These are phyloP conservation scores for Brachyptera putata DNA, from an alignment of 2,888 invertebrate genomes.

Conservation along the genomic window DNA sequence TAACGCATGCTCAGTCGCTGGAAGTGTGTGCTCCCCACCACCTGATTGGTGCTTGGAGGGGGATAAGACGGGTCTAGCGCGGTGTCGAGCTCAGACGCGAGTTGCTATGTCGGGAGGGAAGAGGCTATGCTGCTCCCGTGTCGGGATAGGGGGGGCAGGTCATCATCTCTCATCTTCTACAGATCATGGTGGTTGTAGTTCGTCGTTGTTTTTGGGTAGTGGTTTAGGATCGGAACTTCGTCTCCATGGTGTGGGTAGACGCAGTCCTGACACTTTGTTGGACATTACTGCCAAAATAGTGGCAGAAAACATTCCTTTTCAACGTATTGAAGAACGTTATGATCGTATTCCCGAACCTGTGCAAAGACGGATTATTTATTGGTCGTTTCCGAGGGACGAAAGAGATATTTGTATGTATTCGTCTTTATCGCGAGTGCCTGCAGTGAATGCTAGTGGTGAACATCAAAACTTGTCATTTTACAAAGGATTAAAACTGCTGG, in stretches of 20 bases:
- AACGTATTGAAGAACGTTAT: slow-evolving; percentile 80
- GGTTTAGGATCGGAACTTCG: slow-evolving; percentile 9
- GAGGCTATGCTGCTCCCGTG: slow-evolving; percentile 49
- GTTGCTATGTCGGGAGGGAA: slow-evolving; percentile 42
- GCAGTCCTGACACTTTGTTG: slow-evolving; percentile 63
- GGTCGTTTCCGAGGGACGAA: slow-evolving; percentile 85
- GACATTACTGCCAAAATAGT: slow-evolving; percentile 81
- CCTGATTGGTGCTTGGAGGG: neutral
- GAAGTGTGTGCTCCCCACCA: slow-evolving; percentile 19
- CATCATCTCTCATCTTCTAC: slow-evolving; percentile 5
- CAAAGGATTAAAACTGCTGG: slow-evolving; percentile 78
- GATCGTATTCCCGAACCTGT: slow-evolving; percentile 86
- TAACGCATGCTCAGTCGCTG: slow-evolving; percentile 27
- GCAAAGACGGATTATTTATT: slow-evolving; percentile 80
- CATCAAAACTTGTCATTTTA: slow-evolving; percentile 74
- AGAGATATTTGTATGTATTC: slow-evolving; percentile 88
- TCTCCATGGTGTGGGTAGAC: slow-evolving; percentile 19
- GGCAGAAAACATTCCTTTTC: slow-evolving; percentile 80
- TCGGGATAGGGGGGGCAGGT: slow-evolving; percentile 40
- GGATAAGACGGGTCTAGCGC: neutral
- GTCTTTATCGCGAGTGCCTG: slow-evolving; percentile 60
- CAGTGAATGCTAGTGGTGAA: slow-evolving; percentile 54
- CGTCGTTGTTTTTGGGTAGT: slow-evolving; percentile 18
- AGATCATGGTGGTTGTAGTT: slow-evolving; percentile 11
- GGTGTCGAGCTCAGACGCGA: slow-evolving; percentile 23